phyloP scores from a whole-genome alignment of 2,888 invertebrate species.

The Flexamia atlantica region DNA sequence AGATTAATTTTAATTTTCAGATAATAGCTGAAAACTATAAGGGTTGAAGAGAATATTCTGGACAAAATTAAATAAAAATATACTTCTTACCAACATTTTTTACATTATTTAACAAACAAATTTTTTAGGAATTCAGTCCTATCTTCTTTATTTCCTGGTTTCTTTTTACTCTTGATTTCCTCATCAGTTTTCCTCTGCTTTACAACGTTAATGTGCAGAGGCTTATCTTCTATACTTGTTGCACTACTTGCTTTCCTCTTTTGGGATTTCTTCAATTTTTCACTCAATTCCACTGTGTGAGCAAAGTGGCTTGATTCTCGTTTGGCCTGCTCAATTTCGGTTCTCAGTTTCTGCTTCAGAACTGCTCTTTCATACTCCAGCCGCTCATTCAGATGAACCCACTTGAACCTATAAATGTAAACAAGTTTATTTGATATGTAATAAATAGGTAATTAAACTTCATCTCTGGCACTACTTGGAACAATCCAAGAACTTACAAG shows the following conservation, averaged over 20 bases:
- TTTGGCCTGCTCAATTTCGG: constrained; percentile 95
- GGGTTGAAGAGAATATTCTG: background rate
- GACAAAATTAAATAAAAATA: no score
- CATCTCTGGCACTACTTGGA: no score
- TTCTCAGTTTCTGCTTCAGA: constrained; percentile 88
- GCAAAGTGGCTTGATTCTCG: constrained; percentile 93
- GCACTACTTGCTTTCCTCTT: constrained; percentile 48
- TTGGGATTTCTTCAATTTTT: constrained; percentile 72
- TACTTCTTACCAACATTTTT: no score
- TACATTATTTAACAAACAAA: constrained; percentile 67
- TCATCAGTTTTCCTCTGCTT: constrained; percentile 68
- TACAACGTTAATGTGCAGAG: constrained; percentile 47
- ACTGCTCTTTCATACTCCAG: constrained; percentile 95
- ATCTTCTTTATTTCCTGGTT: constrained; percentile 63
- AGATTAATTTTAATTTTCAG: no score
- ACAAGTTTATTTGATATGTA: no score
- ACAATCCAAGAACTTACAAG: no score
- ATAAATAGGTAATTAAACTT: no score
- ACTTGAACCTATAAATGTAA: constrained; percentile 90
- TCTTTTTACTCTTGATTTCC: constrained; percentile 65
- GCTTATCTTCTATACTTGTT: constrained; percentile 12
- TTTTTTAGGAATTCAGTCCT: constrained; percentile 69
- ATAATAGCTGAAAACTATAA: no score
- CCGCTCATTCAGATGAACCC: constrained; percentile 96
- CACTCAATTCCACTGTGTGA: constrained; percentile 88